Conservation (phyloP, 1,140 invertebrate genomes). For the Papilio helenus region DNA sequence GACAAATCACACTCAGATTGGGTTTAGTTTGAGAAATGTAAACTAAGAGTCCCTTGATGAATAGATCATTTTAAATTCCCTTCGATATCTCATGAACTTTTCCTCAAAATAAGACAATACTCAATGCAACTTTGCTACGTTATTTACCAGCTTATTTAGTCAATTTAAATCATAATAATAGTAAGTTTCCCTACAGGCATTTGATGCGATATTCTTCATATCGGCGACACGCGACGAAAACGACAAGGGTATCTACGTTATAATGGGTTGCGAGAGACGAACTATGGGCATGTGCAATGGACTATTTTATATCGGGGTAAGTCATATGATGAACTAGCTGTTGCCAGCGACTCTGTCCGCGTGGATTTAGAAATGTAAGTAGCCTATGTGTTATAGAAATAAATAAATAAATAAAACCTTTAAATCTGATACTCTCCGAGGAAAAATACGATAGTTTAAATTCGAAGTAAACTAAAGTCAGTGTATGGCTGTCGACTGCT, state of each 20-base stretch:
- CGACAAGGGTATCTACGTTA: conserved; percentile 81
- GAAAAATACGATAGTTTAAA: too few species aligned
- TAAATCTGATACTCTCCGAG: too few species aligned
- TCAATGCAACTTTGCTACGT: too few species aligned
- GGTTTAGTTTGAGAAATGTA: neutral
- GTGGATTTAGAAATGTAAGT: too few species aligned
- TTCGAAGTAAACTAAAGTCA: too few species aligned
- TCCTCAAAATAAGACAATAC: too few species aligned
- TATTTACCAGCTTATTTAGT: too few species aligned
- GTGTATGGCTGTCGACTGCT: neutral
- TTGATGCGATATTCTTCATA: conserved; percentile 86
- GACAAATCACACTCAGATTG: neutral
- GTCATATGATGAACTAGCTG: conserved; percentile 39
- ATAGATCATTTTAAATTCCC: neutral
- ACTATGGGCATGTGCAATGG: conserved; percentile 83
- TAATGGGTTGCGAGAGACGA: conserved; percentile 82
- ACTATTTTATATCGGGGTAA: conserved; percentile 83
- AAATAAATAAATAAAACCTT: too few species aligned
- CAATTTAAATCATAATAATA: neutral
- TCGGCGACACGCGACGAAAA: conserved; percentile 66
- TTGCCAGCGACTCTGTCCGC: too few species aligned
- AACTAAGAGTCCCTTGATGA: neutral
- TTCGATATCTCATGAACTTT: too few species aligned
- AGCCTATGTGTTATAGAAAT: too few species aligned
- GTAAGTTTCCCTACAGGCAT: conserved; percentile 78